phyloP scores from a whole-genome alignment of 2,888 invertebrate genomes.

The Drosophila trichaetosa region DNA sequence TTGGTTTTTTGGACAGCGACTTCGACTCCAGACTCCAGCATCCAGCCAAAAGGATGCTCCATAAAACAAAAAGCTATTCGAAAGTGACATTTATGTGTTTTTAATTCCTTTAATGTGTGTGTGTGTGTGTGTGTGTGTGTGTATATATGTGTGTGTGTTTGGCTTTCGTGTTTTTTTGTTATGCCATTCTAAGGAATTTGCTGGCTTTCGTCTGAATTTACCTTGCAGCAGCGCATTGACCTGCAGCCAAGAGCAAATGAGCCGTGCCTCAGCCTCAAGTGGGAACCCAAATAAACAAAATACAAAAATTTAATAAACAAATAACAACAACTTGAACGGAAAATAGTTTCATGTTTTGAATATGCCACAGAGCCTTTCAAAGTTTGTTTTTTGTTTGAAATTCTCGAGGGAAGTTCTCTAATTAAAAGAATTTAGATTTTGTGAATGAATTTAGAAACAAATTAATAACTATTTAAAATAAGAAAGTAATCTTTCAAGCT shows the following conservation, averaged over 20 bases:
- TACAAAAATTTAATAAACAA: slow-evolving; percentile 3
- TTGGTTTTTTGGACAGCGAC: slow-evolving; percentile 22
- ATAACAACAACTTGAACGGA: slow-evolving; percentile 1
- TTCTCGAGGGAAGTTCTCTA: background rate
- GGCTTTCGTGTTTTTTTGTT: slow-evolving; percentile 40
- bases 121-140: background rate
- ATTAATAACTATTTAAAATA: background rate
- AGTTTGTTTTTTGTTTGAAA: background rate
- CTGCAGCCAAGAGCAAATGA: slow-evolving; percentile 39
- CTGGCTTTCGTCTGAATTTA: slow-evolving; percentile 60
- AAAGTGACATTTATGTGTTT: slow-evolving; percentile 80
- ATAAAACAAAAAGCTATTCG: slow-evolving; percentile 76
- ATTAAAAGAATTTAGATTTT: background rate
- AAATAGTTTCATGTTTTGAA: slow-evolving; percentile 32
- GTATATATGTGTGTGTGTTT: background rate
- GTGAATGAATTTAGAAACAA: background rate
- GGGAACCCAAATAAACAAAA: background rate
- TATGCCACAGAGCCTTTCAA: background rate
- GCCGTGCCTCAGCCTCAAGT: slow-evolving; percentile 1
- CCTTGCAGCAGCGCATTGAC: slow-evolving; percentile 73
- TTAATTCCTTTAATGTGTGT: slow-evolving; percentile 62
- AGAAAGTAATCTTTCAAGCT: background rate
- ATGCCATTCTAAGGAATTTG: slow-evolving; percentile 64
- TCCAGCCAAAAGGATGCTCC: slow-evolving; percentile 60
- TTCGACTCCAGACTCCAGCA: slow-evolving; percentile 11